Evolutionary conservation across 2,797 vertebrate species (phyloP).

Genomic region (Tragopan temminckii): DNA sequence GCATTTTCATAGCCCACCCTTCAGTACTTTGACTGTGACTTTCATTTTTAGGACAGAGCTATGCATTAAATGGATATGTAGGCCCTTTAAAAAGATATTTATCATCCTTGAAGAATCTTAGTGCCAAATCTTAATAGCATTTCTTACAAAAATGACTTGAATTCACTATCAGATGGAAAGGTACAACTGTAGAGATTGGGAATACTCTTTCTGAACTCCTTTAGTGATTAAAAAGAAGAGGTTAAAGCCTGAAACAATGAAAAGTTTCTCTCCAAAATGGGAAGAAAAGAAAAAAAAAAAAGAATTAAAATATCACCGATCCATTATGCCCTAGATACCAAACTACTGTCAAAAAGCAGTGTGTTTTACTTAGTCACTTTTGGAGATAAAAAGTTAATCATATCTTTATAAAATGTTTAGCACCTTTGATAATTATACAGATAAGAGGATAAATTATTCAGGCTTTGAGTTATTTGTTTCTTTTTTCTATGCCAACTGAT

Average conservation of each 20-base stretch:
- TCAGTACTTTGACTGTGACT: constrained; percentile 69
- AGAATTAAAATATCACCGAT: neutral
- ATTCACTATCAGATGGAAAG: constrained; percentile 74
- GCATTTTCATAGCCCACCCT: constrained; percentile 77
- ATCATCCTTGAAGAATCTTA: constrained; percentile 78
- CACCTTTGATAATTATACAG: constrained; percentile 9
- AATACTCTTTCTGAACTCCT: constrained; percentile 14
- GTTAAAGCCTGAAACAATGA: constrained; percentile 28
- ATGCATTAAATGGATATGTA: constrained; percentile 54
- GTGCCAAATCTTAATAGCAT: constrained; percentile 79
- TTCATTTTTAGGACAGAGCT: constrained; percentile 73
- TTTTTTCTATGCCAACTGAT: neutral
- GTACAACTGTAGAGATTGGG: constrained; percentile 30
- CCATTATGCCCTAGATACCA: fast-evolving
- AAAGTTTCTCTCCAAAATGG: neutral
- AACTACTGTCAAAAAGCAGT: neutral
- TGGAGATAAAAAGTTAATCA: neutral
- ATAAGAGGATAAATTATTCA: neutral
- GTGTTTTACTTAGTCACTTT: neutral
- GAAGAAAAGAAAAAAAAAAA: neutral
- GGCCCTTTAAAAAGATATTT: constrained; percentile 75
- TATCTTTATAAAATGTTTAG: neutral
- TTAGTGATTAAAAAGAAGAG: constrained; percentile 38
- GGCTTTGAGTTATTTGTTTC: neutral
- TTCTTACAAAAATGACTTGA: constrained; percentile 77